Evolutionary conservation across 2,113 vertebrate genomes (phyloP).

Genomic region (Pyxicephalus adspersus): DNA sequence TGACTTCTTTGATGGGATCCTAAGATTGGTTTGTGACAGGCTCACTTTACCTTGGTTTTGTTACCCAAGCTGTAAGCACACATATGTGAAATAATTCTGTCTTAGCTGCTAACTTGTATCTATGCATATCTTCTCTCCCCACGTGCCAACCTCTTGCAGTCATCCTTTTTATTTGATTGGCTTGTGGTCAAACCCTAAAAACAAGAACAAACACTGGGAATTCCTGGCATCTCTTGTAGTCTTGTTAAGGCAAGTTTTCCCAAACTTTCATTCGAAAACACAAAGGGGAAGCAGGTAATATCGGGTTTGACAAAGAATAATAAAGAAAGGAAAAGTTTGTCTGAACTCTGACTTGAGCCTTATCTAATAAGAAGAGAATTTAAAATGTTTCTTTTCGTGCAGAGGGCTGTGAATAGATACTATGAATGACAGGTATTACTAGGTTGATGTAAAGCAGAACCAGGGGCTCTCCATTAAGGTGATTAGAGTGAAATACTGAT

Average conservation of each 20-base stretch:
- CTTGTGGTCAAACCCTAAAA: conserved; percentile 37
- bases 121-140: background rate
- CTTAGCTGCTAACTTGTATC: background rate
- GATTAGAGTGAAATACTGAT: too few relatives aligned
- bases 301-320: conserved; percentile 9
- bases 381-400: background rate
- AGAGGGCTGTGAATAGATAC: conserved; percentile 1
- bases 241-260: conserved; percentile 48
- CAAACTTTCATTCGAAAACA: conserved; percentile 24
- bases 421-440: conserved; percentile 2
- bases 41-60: too few relatives aligned
- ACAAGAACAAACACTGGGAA: conserved; percentile 42
- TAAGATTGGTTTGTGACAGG: too few relatives aligned
- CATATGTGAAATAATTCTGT: background rate
- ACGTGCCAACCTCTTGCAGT: conserved; percentile 11
- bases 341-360: background rate
- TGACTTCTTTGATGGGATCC: too few relatives aligned
- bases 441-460: background rate
- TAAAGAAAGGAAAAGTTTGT: background rate
- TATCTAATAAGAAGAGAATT: conserved; percentile 28
- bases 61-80: background rate
- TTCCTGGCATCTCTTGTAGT: conserved; percentile 31
- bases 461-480: too few relatives aligned
- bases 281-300: conserved; percentile 27
- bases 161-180: conserved; percentile 43